phyloP scores from a whole-genome alignment of 2,113 vertebrate species.

The Lophura nycthemera region DNA sequence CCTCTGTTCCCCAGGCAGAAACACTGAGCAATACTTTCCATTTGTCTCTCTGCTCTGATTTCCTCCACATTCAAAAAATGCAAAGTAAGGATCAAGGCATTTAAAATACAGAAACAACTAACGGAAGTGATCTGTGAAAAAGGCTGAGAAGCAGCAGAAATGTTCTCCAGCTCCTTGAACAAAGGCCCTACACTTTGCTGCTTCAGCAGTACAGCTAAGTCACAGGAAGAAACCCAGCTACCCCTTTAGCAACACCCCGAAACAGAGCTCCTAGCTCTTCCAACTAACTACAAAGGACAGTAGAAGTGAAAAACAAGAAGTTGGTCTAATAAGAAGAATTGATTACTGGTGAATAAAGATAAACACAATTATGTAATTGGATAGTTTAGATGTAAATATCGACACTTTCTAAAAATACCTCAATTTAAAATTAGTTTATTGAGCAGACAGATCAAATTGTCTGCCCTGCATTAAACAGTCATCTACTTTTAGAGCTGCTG shows the following conservation, averaged over 20 bases:
- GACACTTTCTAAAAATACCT: constrained; percentile 61
- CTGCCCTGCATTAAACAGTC: not conserved
- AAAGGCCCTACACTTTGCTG: not conserved
- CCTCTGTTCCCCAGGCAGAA: not conserved
- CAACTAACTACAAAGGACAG: not conserved
- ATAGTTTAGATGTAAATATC: not conserved
- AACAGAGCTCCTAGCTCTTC: not conserved
- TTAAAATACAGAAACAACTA: not conserved
- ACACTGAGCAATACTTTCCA: not conserved
- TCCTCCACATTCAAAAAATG: not conserved
- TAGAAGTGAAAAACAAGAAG: not conserved
- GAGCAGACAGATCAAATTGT: constrained; percentile 48
- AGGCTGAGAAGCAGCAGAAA: not conserved
- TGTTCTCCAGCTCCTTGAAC: not conserved
- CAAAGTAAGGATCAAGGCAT: not conserved
- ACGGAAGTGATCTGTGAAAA: not conserved
- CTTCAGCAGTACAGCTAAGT: not conserved
- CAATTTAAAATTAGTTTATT: constrained; percentile 52
- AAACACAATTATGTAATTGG: constrained; percentile 45
- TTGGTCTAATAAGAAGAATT: constrained; percentile 30
- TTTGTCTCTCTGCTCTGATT: not conserved
- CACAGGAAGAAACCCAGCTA: not conserved
- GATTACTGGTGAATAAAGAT: constrained; percentile 7
- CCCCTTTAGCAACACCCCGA: not conserved
- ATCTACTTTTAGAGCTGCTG: constrained; percentile 6